A percentile compares a stretch with the other conserved stretches of the same genome.
phyloP scores from a whole-genome alignment of 1,140 invertebrate genomes.

The Mycetomoellerius zeteki region DNA sequence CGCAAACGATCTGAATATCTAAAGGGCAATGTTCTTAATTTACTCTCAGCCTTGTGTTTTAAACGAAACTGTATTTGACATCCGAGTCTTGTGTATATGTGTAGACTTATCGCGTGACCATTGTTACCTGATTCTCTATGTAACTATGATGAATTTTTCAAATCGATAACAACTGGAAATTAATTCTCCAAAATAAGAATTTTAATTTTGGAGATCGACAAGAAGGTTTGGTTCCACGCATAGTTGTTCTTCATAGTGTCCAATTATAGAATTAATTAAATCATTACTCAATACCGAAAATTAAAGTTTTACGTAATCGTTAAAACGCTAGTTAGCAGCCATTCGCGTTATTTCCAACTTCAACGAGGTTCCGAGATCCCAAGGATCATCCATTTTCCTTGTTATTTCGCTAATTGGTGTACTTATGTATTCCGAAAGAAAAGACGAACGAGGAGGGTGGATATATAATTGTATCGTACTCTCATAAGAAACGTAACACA shows the following conservation, averaged over 20 bases:
- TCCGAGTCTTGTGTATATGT: background rate
- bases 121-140: background rate
- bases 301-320: constrained; percentile 18
- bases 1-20: background rate
- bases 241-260: background rate
- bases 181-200: background rate
- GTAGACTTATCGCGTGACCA: background rate
- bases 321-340: constrained; percentile 17
- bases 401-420: background rate
- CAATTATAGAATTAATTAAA: background rate
- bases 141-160: background rate
- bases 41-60: background rate
- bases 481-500: no score
- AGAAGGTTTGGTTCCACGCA: background rate
- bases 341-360: constrained; percentile 32
- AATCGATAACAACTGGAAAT: background rate
- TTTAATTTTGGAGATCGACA: background rate
- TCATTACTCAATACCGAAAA: background rate
- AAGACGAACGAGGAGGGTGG: background rate
- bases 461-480: background rate
- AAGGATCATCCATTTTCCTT: background rate
- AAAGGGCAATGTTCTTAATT: background rate
- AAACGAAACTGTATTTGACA: background rate
- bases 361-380: no score
- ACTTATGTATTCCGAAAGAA: background rate